phyloP scores from a whole-genome alignment of 2,113 vertebrate genomes.

The Malaclemys terrapin region DNA sequence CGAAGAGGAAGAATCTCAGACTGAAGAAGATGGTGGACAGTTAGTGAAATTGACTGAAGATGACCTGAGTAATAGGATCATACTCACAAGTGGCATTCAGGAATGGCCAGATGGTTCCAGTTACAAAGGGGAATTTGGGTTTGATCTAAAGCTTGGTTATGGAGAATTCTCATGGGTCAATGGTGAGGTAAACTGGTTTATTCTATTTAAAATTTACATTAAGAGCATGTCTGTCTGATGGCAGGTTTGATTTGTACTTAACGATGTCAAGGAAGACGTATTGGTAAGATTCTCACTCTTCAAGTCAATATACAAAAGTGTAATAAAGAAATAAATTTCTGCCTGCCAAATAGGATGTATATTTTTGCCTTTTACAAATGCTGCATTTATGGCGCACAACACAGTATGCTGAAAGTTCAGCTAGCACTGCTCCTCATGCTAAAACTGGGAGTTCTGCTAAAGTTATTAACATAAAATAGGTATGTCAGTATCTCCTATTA shows the following conservation, averaged over 20 bases:
- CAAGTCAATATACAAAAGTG: background rate
- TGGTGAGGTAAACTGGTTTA: conserved; percentile 83
- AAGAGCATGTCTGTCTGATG: background rate
- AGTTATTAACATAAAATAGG: background rate
- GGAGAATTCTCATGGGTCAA: conserved; percentile 85
- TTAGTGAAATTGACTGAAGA: background rate
- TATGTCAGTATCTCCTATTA: background rate
- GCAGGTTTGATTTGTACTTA: background rate
- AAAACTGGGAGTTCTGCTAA: background rate
- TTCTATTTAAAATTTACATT: background rate
- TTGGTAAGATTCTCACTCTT: background rate
- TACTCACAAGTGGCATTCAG: conserved; percentile 31
- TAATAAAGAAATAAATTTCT: background rate
- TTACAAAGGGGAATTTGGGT: conserved; percentile 82
- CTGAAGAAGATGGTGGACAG: background rate
- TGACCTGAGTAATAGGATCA: background rate
- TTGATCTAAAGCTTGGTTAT: conserved; percentile 82
- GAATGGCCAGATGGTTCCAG: conserved; percentile 83
- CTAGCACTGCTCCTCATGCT: background rate
- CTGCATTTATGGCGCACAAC: background rate
- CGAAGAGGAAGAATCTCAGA: background rate
- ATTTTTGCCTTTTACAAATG: background rate
- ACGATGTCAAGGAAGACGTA: background rate
- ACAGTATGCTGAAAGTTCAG: background rate
- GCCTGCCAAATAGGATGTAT: background rate